phyloP scores from a whole-genome alignment of 2,113 vertebrate species.

The Pipra filicauda region DNA sequence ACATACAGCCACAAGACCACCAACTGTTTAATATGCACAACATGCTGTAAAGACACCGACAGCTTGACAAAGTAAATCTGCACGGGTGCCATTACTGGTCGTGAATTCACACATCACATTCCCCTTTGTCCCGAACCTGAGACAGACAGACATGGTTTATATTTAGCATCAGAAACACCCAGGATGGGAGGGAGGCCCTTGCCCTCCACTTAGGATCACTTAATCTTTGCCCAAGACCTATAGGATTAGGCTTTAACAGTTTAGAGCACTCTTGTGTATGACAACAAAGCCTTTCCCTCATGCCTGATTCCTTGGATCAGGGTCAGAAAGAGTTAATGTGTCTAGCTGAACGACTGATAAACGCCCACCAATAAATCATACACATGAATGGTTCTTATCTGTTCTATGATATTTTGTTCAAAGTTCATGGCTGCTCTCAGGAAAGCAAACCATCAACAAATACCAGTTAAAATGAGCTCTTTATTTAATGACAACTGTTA shows the following conservation, averaged over 20 bases:
- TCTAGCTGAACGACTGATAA: not conserved
- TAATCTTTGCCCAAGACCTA: not conserved
- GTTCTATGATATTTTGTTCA: not conserved
- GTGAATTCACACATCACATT: not conserved
- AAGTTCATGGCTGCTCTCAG: not conserved
- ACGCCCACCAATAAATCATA: not conserved
- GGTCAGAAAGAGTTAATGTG: not conserved
- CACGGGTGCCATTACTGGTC: not conserved
- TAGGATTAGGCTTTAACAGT: not conserved
- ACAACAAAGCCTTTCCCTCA: not conserved
- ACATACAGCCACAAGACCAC: fast-evolving
- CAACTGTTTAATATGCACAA: not conserved
- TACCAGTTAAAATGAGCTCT: not conserved
- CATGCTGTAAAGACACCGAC: not conserved
- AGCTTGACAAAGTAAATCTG: not conserved
- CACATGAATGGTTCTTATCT: not conserved
- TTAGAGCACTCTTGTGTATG: fast-evolving
- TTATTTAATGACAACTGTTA: not conserved
- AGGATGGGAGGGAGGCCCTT: not conserved
- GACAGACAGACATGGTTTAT: not conserved
- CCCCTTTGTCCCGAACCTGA: not conserved
- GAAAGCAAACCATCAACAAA: not conserved
- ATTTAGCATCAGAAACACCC: not conserved
- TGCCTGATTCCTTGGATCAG: not conserved
- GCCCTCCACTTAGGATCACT: not conserved